Evolutionary conservation across 2,113 vertebrate genomes (phyloP).

Genomic region (Cinclus mexicanus): DNA sequence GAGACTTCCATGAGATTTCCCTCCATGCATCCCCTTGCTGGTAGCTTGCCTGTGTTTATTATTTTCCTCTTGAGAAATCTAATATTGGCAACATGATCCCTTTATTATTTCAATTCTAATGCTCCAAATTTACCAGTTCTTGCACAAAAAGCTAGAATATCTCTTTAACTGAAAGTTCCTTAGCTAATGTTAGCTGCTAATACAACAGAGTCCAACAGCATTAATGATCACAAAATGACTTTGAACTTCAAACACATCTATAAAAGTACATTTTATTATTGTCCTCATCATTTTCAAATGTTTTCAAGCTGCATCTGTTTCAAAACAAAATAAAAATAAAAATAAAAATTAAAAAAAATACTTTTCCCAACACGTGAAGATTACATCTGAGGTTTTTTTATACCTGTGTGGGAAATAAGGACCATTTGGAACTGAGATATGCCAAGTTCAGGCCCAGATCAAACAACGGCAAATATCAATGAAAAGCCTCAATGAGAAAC

Average conservation of each 20-base stretch:
- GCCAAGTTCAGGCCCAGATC: neutral
- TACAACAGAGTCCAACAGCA: neutral
- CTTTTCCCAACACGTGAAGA: neutral
- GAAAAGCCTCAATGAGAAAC: neutral
- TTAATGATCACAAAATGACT: neutral
- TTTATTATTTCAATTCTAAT: neutral
- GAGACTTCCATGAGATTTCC: neutral
- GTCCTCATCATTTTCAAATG: neutral
- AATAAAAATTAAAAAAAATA: neutral
- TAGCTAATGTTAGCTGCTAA: neutral
- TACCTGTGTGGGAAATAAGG: neutral
- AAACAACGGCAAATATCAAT: neutral
- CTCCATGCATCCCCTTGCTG: neutral
- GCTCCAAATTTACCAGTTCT: neutral
- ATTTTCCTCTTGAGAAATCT: neutral
- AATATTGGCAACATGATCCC: neutral
- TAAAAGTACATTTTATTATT: neutral
- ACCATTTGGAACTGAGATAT: neutral
- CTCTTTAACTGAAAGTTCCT: neutral
- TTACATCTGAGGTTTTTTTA: neutral
- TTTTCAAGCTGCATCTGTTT: neutral
- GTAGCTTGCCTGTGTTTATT: neutral
- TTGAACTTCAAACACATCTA: neutral
- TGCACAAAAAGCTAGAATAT: neutral
- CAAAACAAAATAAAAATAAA: neutral